phyloP scores from a whole-genome alignment of 2,113 vertebrate genomes.

The Merops nubicus region DNA sequence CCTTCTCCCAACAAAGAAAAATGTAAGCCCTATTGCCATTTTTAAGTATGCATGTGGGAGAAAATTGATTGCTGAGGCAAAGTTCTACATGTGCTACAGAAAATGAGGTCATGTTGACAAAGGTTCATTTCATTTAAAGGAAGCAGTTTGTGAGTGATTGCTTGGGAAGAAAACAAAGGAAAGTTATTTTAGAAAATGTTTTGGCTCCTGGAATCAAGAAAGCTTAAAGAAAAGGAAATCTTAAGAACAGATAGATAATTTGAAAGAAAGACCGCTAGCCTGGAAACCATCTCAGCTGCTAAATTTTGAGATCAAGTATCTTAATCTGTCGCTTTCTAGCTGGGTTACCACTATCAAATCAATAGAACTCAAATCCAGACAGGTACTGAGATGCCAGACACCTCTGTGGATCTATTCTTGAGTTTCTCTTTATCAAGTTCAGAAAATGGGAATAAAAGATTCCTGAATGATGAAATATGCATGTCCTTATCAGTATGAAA shows the following conservation, averaged over 20 bases:
- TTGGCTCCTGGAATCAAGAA: background rate
- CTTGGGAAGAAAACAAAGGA: background rate
- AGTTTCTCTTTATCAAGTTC: background rate
- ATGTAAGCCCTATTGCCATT: background rate
- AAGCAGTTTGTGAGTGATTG: background rate
- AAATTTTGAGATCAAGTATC: background rate
- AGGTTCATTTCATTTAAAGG: background rate
- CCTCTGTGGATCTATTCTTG: background rate
- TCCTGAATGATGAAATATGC: background rate
- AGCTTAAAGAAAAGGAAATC: background rate
- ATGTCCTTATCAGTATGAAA: background rate
- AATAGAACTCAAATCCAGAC: background rate
- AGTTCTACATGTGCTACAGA: background rate
- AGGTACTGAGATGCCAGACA: background rate
- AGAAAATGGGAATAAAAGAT: background rate
- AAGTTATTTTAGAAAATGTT: background rate
- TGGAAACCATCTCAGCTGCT: background rate
- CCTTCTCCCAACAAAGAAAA: background rate
- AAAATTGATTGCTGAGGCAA: background rate
- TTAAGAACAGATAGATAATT: background rate
- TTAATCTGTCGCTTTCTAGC: background rate
- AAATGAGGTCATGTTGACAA: background rate
- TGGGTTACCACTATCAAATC: background rate
- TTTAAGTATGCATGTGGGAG: background rate
- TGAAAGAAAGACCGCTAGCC: background rate